Evolutionary conservation across 2,113 vertebrate species (phyloP), one percentile per base, ranked within the genome.

Genomic region (cattle (Bos taurus)): DNA sequence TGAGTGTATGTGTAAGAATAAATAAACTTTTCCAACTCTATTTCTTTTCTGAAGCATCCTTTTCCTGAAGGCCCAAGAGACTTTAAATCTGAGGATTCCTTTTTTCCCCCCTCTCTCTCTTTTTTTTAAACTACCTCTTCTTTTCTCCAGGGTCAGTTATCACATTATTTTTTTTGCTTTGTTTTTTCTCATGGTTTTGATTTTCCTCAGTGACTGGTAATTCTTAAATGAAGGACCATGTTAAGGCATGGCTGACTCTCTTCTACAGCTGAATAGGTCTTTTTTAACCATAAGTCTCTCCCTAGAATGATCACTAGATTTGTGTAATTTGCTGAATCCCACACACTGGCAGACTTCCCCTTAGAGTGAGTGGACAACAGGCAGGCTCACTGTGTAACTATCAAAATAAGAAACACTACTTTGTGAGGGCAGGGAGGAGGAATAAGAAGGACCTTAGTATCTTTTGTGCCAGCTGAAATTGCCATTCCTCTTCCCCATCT

Each of bases 31-130:
- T 85, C 23, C 46, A 93, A 62, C 17, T 84, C 33, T 96, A 6
- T 91, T 90, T 93, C 19, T 84, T 95, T 96, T 92, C 85, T 40
- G 90, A 93, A 81, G 52, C 17, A 80, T 87, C 25, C 11, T 60
- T 94, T 85, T 82, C 48, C 62, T 88, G 26, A 56, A 95, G 86
- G 36, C 77, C 59, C 67, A 71, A 90, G 54, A 94, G 56, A 57
- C 80, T 91, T 94, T 60, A 85, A 71, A 71, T 56, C 26, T 54
- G 23, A 94, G 23, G 33, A 43, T 62, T 85, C 23, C 6, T 57
- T n/a, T 56, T 64, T 17, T 28, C 0, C 0, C 2, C 17, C n/a
- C 64, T 1, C 5, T 23, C 64, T 12, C 67, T 46, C 7, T 33
- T 15, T 40, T 11, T 40, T 13, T 40, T 7, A 7, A 74, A 50